These are phyloP conservation scores for Clivina fossor DNA, from an alignment of 2,888 invertebrate genomes.

Conservation along the genomic window DNA sequence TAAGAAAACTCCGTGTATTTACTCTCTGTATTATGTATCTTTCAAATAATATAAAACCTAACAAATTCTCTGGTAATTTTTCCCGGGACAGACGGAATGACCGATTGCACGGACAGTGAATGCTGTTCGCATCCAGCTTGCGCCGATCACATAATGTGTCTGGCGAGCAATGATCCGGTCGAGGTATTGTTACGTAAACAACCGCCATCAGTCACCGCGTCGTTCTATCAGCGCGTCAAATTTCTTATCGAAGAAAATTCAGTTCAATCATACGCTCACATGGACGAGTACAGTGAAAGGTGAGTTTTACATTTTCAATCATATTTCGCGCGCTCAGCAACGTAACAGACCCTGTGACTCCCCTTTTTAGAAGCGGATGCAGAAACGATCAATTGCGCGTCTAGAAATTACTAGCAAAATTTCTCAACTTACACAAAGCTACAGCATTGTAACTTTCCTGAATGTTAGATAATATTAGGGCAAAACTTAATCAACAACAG, in stretches of 20 bases:
- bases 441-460: no score
- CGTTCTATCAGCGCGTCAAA: conserved; percentile 96
- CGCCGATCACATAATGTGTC: conserved; percentile 89
- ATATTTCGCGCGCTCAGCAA: no score
- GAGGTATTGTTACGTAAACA: conserved; percentile 95
- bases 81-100: conserved; percentile 95
- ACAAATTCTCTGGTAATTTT: conserved; percentile 36
- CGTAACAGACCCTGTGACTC: no score
- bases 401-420: no score
- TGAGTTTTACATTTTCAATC: no score
- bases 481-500: no score
- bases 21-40: no score
- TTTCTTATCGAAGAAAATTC: conserved; percentile 98
- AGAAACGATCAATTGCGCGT: no score
- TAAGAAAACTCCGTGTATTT: no score
- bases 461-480: no score
- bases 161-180: conserved; percentile 93
- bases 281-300: conserved; percentile 98
- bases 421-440: no score
- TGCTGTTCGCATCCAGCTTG: conserved; percentile 91
- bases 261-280: conserved; percentile 96
- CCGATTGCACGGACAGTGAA: conserved; percentile 98
- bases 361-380: no score
- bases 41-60: background rate
- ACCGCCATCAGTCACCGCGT: conserved; percentile 93